A percentile compares a stretch with the other conserved stretches of the same genome.
Conservation (phyloP, 1,140 invertebrate species). For the Scaptodrosophila lebanonensis region DNA sequence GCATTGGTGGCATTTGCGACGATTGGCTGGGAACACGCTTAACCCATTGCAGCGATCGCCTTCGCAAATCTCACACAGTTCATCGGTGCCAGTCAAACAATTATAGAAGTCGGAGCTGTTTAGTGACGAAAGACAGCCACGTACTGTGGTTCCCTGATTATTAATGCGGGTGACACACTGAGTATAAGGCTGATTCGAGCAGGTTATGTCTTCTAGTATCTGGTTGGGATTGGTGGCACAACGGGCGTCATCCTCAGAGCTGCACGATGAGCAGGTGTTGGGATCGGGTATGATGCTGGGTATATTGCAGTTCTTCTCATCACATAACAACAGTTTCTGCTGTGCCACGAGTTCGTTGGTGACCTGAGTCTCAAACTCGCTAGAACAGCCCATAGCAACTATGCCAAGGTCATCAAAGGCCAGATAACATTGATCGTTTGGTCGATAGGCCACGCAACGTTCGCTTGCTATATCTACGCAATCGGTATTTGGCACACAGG, state of each 20-base stretch:
- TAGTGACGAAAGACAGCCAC: conserved; percentile 52
- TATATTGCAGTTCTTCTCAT: conserved; percentile 50
- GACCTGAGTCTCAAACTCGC: conserved; percentile 54
- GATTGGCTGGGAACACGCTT: conserved; percentile 43
- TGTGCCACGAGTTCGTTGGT: conserved; percentile 50
- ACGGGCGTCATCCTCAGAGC: conserved; percentile 37
- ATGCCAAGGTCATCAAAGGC: conserved; percentile 36
- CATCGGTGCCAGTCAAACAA: conserved; percentile 40
- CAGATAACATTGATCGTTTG: conserved; percentile 54
- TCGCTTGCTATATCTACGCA: conserved; percentile 21
- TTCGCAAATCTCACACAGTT: conserved; percentile 44
- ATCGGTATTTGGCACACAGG: conserved; percentile 14
- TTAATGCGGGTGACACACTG: conserved; percentile 55
- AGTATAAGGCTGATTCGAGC: conserved; percentile 51
- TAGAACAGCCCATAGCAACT: conserved; percentile 58
- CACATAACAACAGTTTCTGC: conserved; percentile 44
- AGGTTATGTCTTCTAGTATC: conserved; percentile 28
- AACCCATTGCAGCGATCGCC: conserved; percentile 56
- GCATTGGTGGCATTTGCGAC: conserved; percentile 55
- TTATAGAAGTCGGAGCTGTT: conserved; percentile 33
- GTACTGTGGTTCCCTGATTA: conserved; percentile 33
- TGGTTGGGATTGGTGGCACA: conserved; percentile 68
- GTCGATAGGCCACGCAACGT: conserved; percentile 47
- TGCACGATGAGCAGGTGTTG: conserved; percentile 50
- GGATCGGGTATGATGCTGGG: conserved; percentile 12